A percentile compares a stretch with the other conserved stretches of the same genome.
phyloP scores from a whole-genome alignment of 2,888 invertebrate species.

The Drosophila birchii region DNA sequence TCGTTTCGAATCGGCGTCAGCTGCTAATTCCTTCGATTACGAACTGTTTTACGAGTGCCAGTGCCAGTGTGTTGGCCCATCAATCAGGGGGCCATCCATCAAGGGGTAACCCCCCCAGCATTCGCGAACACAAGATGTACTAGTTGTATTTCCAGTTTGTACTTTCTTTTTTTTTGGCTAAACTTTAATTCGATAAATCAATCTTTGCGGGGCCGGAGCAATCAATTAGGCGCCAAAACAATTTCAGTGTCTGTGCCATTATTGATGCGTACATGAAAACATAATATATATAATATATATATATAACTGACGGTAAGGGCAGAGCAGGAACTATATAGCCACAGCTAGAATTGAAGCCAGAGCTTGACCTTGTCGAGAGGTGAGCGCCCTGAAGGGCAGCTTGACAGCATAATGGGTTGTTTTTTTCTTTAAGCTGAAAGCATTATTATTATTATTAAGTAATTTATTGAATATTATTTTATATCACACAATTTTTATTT shows the following conservation, averaged over 20 bases:
- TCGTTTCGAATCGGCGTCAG: constrained; percentile 23
- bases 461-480: neutral
- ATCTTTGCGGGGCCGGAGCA: constrained; percentile 54
- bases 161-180: constrained; percentile 8
- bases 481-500: neutral
- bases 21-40: constrained; percentile 40
- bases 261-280: constrained; percentile 21
- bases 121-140: constrained; percentile 7
- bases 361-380: constrained; percentile 4
- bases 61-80: constrained; percentile 13
- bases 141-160: neutral
- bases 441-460: too few relatives aligned
- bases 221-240: constrained; percentile 53
- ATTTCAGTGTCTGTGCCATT: constrained; percentile 16
- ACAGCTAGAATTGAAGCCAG: neutral
- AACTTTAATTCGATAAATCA: constrained; percentile 61
- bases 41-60: constrained; percentile 38
- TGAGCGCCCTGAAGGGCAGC: neutral
- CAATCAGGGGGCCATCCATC: constrained; percentile 38
- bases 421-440: neutral
- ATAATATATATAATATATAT: neutral
- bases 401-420: neutral
- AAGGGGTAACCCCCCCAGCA: constrained; percentile 4
- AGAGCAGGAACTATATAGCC: neutral
- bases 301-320: neutral